Base-by-base conservation (phyloP, 2,888 invertebrate species). In the Pseudococcus longispinus region DNA sequence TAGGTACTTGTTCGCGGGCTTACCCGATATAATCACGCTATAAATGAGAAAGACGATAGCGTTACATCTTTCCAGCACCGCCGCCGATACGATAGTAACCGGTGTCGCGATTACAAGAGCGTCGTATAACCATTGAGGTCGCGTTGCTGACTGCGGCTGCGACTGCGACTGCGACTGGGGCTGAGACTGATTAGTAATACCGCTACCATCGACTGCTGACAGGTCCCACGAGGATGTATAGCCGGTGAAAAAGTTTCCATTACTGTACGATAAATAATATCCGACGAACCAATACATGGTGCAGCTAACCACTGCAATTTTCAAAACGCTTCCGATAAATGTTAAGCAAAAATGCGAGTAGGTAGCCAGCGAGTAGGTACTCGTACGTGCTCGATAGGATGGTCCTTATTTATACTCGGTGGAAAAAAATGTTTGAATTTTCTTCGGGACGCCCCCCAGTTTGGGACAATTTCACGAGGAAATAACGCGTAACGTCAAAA, bases 101-200 rank as follows among this genome's bases (percentile, higher is more conserved):
- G 92, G 92, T 0, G 92, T 92, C n/a, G 92, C 92, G 0, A 92
- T 92, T 88, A 93, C 92, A 20, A 92, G 91, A 89, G 91, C 92
- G 90, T 93, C 92, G 90, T 92, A 93, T 90, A 92, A 92, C 91
- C 91, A 91, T 11, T 90, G 89, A 8, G 37, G n/a, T 11, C 13
- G 18, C 15, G 18, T 9, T 11, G 90, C 89, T 84, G 89, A 88
- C 5, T 15, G 44, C 15, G 44, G 13, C 13, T 46, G 44, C 44
- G 44, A 15, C 3, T 46, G 44, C 15, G 15, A 15, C 3, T 46
- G 44, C 44, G 44, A 1, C 13, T 13, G 15, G 3, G 44, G 13
- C 44, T 46, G 9, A 11, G 51, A 51, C n/a, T 51, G 51, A 18
- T n/a, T n/a, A n/a, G 8, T 5, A 88, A 84, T 13, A 46, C 13